Base-by-base conservation (phyloP, 2,797 vertebrate genomes). In the Lepidocolaptes lacrymiger region DNA sequence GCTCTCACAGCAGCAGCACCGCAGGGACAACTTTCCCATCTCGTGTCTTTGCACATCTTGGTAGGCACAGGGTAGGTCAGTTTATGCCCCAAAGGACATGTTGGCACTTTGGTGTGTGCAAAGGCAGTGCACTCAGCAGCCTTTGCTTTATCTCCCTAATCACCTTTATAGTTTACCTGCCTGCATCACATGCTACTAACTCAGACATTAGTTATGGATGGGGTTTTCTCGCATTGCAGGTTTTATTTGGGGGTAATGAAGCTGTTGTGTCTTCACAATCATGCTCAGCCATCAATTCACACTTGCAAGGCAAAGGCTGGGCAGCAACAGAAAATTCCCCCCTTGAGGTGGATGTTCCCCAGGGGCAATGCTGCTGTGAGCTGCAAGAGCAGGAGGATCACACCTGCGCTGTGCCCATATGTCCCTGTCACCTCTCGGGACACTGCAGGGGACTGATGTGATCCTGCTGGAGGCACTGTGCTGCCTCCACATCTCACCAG, bases 271-370 rank as follows among this genome's bases (percentile, higher is more conserved):
- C 48, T 54, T 63, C 48, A 48, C 7, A 49, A 72, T 27, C 5
- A 1, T 1, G 0, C 36, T 23, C 59, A 5, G 1, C 23, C 37
- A 52, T 56, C 78, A 39, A 14, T 27, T 34, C 0, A 0, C 41
- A 2, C 44, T 67, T 66, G 64, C 34, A 83, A 86, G 92, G 68
- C 21, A 46, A 64, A 73, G 56, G 46, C 39, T 69, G 78, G 56
- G 59, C 37, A 58, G 69, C 48, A 34, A 6, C 43, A 63, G 37
- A 32, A 68, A 56, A 30, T 4, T 23, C 7, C 6, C 26, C 7
- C 3, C 9, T 0, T 0, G 21, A 49, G 54, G 46, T 8, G 28
- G 61, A 37, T 79, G 72, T n/a, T 22, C 46, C 63, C 67, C 66
- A 52, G 44, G 37, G 41, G 21, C 12, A 36, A 4, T 2, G 36